Evolutionary conservation across 2,113 vertebrate species (phyloP).

Genomic region (Lagopus leucura): DNA sequence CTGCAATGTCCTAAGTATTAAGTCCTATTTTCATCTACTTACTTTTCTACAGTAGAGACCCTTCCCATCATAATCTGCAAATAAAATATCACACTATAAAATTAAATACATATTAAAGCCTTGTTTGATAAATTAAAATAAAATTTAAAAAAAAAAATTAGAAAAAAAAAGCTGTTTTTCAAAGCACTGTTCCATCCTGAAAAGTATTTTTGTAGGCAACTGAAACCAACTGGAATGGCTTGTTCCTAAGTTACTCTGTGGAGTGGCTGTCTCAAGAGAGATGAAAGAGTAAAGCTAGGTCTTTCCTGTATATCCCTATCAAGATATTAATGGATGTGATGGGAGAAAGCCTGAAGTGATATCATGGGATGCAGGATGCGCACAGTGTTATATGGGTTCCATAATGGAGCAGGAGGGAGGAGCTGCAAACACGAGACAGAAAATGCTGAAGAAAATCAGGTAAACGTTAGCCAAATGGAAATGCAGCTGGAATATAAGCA

Average conservation of each 20-base stretch:
- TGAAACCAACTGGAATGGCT: background rate
- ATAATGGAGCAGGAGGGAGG: background rate
- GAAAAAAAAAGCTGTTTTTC: background rate
- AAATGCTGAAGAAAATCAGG: constrained; percentile 15
- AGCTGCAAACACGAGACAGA: background rate
- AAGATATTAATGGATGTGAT: constrained; percentile 45
- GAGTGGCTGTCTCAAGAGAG: constrained; percentile 24
- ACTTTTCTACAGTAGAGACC: background rate
- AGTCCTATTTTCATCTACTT: background rate
- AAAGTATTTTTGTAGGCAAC: background rate
- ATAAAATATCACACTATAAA: background rate
- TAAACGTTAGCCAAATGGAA: background rate
- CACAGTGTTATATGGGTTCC: background rate
- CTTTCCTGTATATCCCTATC: constrained; percentile 12
- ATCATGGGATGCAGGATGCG: constrained; percentile 24
- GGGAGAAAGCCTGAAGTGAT: constrained; percentile 40
- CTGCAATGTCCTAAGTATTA: background rate
- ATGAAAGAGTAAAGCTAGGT: constrained; percentile 54
- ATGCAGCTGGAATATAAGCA: background rate
- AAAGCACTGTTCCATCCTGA: background rate
- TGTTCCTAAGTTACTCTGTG: constrained; percentile 34
- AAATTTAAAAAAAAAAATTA: too few species aligned
- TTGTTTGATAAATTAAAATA: background rate
- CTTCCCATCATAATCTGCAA: background rate
- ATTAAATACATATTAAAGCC: background rate